Conservation (phyloP, 2,797 vertebrate genomes). For the Podarcis lilfordi region DNA sequence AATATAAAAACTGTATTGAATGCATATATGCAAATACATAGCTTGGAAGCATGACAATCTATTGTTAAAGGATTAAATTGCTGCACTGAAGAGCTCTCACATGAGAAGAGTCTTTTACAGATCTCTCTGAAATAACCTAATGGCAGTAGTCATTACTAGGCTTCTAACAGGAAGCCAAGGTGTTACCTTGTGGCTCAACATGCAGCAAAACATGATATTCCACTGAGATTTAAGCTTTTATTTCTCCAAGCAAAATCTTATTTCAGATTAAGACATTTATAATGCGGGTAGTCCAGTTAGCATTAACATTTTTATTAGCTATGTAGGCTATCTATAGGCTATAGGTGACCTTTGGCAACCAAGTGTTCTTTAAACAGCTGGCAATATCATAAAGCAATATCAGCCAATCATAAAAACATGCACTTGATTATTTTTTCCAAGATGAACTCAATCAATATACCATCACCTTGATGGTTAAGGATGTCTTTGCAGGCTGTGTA, state of each 20-base stretch:
- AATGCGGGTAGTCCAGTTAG: conserved; percentile 66
- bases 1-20: conserved; percentile 32
- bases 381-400: conserved; percentile 61
- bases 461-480: conserved; percentile 69
- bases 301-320: conserved; percentile 75
- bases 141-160: conserved; percentile 43
- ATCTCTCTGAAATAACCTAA: conserved; percentile 32
- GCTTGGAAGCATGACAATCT: conserved; percentile 29
- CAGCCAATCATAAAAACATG: conserved; percentile 74
- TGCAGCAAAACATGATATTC: background rate
- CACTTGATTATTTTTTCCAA: conserved; percentile 74
- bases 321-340: conserved; percentile 71
- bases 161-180: conserved; percentile 40
- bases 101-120: conserved; percentile 36
- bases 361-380: conserved; percentile 65
- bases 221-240: conserved; percentile 2
- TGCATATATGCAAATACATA: conserved; percentile 37
- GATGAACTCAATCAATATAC: conserved; percentile 73
- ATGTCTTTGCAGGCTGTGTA: conserved; percentile 12
- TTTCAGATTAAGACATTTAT: conserved; percentile 62
- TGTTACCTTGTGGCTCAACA: conserved; percentile 40
- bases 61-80: conserved; percentile 25
- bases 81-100: conserved; percentile 18
- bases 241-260: conserved; percentile 46
- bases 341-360: conserved; percentile 73